A percentile compares a stretch with the other conserved stretches of the same genome.
These are phyloP conservation scores for Drosophila sucinea DNA, from an alignment of 1,140 invertebrate genomes.

Conservation along the genomic window DNA sequence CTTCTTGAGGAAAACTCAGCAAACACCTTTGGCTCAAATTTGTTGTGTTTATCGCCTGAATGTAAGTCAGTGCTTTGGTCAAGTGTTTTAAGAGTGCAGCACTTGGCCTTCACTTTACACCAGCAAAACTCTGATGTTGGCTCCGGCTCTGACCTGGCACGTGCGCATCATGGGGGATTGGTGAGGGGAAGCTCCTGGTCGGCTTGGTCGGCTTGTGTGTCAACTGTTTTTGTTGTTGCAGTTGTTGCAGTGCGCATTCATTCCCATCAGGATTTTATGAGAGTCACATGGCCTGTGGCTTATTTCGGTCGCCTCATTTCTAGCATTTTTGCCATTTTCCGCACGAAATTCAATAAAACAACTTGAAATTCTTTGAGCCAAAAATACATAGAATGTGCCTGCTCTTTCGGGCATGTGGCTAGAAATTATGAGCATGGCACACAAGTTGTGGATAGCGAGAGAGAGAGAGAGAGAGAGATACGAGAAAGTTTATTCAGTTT, in stretches of 20 bases:
- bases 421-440: constrained; percentile 23
- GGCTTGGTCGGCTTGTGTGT: constrained; percentile 5
- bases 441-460: constrained; percentile 17
- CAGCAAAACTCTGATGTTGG: background rate
- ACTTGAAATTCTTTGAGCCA: constrained; percentile 39
- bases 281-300: constrained; percentile 49
- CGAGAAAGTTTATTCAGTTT: background rate
- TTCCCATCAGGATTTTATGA: constrained; percentile 23
- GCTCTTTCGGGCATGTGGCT: constrained; percentile 21
- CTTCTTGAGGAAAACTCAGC: background rate
- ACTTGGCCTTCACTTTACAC: constrained; percentile 10
- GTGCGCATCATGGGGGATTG: background rate
- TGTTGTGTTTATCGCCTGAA: constrained; percentile 3
- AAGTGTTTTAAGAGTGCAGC: constrained; percentile 12
- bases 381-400: background rate
- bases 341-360: constrained; percentile 69
- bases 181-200: background rate
- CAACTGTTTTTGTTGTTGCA: constrained; percentile 6
- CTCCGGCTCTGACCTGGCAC: constrained; percentile 10
- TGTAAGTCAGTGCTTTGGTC: constrained; percentile 13
- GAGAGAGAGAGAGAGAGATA: background rate
- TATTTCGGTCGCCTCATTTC: constrained; percentile 33
- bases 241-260: background rate
- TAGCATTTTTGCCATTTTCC: constrained; percentile 56
- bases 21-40: constrained; percentile 4